Evolutionary conservation across 2,113 vertebrate species (phyloP).

Genomic region (Morone saxatilis): DNA sequence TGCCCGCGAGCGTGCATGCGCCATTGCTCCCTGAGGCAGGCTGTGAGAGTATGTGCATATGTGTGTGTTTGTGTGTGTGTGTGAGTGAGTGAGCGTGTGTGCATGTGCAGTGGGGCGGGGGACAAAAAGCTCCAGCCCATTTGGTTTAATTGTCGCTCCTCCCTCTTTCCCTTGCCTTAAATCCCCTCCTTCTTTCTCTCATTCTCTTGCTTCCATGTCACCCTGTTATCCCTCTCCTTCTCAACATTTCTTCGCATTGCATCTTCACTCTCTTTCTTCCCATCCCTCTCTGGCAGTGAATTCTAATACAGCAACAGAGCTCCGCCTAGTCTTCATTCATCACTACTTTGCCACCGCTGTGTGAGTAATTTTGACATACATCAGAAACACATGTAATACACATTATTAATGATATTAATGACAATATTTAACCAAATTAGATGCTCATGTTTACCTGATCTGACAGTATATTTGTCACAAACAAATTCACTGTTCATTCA

Average conservation of each 20-base stretch:
- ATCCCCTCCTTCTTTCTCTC: constrained; percentile 60
- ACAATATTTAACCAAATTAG: background rate
- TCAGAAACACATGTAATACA: background rate
- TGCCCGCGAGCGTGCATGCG: constrained; percentile 66
- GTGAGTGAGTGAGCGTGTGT: constrained; percentile 29
- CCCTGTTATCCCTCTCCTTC: constrained; percentile 53
- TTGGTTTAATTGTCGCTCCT: constrained; percentile 76
- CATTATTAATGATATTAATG: background rate
- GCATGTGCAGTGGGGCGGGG: constrained; percentile 58
- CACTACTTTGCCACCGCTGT: constrained; percentile 60
- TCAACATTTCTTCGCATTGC: constrained; percentile 62
- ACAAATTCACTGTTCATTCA: constrained; percentile 10
- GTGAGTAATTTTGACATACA: constrained; percentile 25
- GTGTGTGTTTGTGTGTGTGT: constrained; percentile 37
- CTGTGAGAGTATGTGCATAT: constrained; percentile 53
- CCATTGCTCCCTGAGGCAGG: constrained; percentile 72
- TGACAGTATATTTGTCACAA: background rate
- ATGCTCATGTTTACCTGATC: background rate
- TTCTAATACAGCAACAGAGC: constrained; percentile 76
- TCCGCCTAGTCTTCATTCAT: constrained; percentile 80
- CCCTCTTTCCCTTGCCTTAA: constrained; percentile 64
- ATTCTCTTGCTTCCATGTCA: constrained; percentile 59
- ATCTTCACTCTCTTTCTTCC: constrained; percentile 49
- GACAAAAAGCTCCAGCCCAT: constrained; percentile 70
- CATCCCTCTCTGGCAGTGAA: constrained; percentile 52